Evolutionary conservation across 2,797 vertebrate genomes (phyloP).

Genomic region (Lacerta bilineata): DNA sequence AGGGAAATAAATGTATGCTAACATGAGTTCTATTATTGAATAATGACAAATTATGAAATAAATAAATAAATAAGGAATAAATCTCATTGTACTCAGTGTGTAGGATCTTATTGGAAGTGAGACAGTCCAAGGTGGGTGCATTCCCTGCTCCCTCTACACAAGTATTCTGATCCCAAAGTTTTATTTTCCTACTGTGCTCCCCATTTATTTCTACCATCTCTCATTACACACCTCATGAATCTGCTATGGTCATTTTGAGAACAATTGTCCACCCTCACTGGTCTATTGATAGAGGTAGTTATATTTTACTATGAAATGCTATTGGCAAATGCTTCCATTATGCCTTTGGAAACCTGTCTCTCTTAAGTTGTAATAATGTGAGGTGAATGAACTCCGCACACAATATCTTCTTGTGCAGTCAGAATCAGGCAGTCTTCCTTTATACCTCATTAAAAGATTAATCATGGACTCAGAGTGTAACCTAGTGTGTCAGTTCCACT

Average conservation of each 20-base stretch:
- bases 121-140: background rate
- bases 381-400: background rate
- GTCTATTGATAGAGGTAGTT: background rate
- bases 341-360: background rate
- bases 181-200: background rate
- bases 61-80: background rate
- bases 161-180: background rate
- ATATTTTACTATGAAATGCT: background rate
- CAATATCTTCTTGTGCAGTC: conserved; percentile 8
- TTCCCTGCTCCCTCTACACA: background rate
- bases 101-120: background rate
- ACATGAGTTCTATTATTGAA: background rate
- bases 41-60: background rate
- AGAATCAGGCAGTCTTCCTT: conserved; percentile 9
- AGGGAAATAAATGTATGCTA: background rate
- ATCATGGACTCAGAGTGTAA: conserved; percentile 28
- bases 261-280: background rate
- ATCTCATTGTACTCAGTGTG: background rate
- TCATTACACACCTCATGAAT: background rate
- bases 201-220: background rate
- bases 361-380: background rate
- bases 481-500: background rate
- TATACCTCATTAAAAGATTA: conserved; percentile 18
- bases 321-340: background rate
- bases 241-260: background rate